Evolutionary conservation across 2,888 invertebrate genomes (phyloP), one percentile per base, ranked within the genome.

Genomic region (Rhagium mordax): DNA sequence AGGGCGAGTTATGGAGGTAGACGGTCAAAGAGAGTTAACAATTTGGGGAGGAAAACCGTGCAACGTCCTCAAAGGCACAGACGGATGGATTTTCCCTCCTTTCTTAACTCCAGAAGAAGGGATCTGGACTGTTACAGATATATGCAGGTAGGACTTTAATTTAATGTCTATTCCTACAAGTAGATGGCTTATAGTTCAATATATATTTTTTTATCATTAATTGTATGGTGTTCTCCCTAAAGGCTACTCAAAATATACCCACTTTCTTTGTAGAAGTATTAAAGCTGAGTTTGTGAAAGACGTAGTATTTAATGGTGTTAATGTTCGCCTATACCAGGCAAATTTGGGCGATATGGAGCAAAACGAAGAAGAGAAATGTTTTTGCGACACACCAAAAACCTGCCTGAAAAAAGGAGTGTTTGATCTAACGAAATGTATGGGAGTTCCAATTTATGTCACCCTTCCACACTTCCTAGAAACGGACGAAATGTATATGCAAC

Each of bases 11-110:
- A 87, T 94, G 0, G 92, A 91, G 16, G 91, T 92, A 60, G 93
- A 94, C 78, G 94, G 93, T 0, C 89, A 93, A 70, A 87, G 90
- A 0, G 88, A 91, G 78, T 85, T 92, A 83, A 88, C 89, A 0
- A 86, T 90, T 0, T 96, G 96, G 95, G 86, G 86, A 0, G 92
- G 91, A 0, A 90, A 91, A 62, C 87, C 89, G 2, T 97, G 97
- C 84, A 95, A 96, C 84, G 48, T 51, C 7, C 94, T 92, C 81
- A 89, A 90, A 10, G 97, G 97, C 0, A 96, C 96, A 0, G 97
- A 98, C 83, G 94, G 96, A 0, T 96, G 96, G 0, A 93, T 97
- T 15, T 97, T 97, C 86, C 93, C 95, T 0, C 96, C 97, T 0
- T 93, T 94, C 78, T 66, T 81, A 15, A 70, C 67, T 0, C 88